Evolutionary conservation across 2,113 vertebrate species (phyloP), one percentile per base, ranked within the genome.

Genomic region (Psammodynastes pulverulentus): DNA sequence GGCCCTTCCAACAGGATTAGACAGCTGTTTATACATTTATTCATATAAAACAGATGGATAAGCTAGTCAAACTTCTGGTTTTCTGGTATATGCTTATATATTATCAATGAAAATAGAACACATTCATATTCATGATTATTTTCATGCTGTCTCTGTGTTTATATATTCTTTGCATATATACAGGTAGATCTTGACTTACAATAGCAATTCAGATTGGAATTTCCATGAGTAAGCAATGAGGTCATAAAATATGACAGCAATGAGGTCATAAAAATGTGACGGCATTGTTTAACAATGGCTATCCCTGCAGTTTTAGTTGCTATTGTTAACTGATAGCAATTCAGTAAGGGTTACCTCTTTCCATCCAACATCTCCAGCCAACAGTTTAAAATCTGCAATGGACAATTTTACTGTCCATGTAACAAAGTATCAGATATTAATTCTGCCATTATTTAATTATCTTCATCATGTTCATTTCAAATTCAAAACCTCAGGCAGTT

Each of bases 1-100:
- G n/a, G 67, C 39, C 67, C 5, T 79, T 79, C 6, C 34, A 79
- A 79, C 34, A 79, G 34, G 6, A 39, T 79, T 79, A 79, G n/a
- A 79, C 13, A 79, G 39, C 62, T 67, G 29, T 72, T 89, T 89
- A 93, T 0, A 0, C 0, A 2, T 89, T 93, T 7, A 67, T 56
- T 45, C 29, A 45, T 67, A 46, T 10, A 84, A 34, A 90, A 85
- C 24, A 29, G 23, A 43, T 52, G 17, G 23, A 45, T 23, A 8
- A 52, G 67, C 72, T 29, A 29, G 24, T 26, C 39, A 29, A 24
- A n/a, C n/a, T 17, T 43, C 19, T 58, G 45, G n/a, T 54, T 53
- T 91, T 19, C 43, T 12, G n/a, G 26, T 48, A 9, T 86, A 46
- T 29, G 9, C 7, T 6, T 86, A 54, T 46, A 58, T 39, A 13